phyloP scores from a whole-genome alignment of 1,140 invertebrate genomes.

The Rhynchophorus ferrugineus region DNA sequence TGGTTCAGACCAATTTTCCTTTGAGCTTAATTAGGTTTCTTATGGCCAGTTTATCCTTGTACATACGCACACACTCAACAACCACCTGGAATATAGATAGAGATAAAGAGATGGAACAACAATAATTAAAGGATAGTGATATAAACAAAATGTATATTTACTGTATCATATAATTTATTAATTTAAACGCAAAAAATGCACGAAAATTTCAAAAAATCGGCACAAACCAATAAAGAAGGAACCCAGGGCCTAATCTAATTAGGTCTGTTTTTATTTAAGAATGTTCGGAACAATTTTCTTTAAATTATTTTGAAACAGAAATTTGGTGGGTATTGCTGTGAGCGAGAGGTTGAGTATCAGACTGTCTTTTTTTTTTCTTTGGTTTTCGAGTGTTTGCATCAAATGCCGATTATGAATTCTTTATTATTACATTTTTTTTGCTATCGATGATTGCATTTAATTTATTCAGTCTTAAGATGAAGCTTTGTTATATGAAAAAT shows the following conservation, averaged over 20 bases:
- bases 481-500: no score
- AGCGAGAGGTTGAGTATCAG: constrained; percentile 9
- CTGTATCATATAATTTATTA: neutral
- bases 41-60: no score
- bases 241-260: neutral
- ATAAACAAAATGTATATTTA: neutral
- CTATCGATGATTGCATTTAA: no score
- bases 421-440: neutral
- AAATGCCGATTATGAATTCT: constrained; percentile 18
- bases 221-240: neutral
- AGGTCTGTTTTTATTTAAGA: neutral
- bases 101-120: no score
- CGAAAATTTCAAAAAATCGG: neutral
- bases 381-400: constrained; percentile 22
- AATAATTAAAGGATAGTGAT: no score
- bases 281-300: neutral
- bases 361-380: neutral
- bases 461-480: no score
- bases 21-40: no score
- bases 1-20: no score
- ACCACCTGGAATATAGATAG: no score
- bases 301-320: neutral
- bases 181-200: neutral
- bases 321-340: constrained; percentile 8
- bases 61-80: no score